Evolutionary conservation across 2,113 vertebrate genomes (phyloP).

Genomic region (Atherinomorus stipes): DNA sequence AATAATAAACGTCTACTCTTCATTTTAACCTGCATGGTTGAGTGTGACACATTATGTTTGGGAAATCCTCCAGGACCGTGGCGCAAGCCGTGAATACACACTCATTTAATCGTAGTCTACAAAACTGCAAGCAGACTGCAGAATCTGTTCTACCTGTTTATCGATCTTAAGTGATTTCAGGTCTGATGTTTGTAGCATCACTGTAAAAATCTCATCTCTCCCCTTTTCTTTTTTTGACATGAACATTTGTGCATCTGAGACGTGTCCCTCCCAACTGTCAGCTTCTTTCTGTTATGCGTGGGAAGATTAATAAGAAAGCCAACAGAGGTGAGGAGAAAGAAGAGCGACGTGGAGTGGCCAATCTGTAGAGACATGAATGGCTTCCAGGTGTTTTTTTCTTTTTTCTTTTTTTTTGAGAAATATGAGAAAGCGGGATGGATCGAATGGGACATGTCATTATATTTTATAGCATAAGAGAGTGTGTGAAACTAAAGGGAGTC

Average conservation of each 20-base stretch:
- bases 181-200: constrained; percentile 43
- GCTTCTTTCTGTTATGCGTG: constrained; percentile 38
- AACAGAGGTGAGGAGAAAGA: constrained; percentile 38
- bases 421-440: constrained; percentile 33
- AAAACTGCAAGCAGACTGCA: constrained; percentile 7
- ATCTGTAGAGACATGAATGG: constrained; percentile 73
- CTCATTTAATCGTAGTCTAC: constrained; percentile 15
- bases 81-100: background rate
- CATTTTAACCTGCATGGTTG: constrained; percentile 19
- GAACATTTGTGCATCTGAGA: constrained; percentile 53
- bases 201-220: constrained; percentile 44
- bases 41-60: constrained; percentile 17
- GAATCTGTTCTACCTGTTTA: constrained; percentile 6
- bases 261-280: constrained; percentile 38
- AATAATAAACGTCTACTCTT: constrained; percentile 18
- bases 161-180: constrained; percentile 28
- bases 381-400: constrained; percentile 71
- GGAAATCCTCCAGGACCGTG: constrained; percentile 20
- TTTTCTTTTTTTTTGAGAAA: constrained; percentile 8
- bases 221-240: constrained; percentile 42
- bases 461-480: constrained; percentile 63
- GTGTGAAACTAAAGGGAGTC: constrained; percentile 34
- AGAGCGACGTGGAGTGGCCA: constrained; percentile 35
- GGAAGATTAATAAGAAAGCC: constrained; percentile 53
- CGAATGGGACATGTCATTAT: constrained; percentile 63